Evolutionary conservation across 53 echinoderm and acorn worm species (phyloP), one percentile per base, ranked within the genome.

Genomic region (Crossaster papposus): DNA sequence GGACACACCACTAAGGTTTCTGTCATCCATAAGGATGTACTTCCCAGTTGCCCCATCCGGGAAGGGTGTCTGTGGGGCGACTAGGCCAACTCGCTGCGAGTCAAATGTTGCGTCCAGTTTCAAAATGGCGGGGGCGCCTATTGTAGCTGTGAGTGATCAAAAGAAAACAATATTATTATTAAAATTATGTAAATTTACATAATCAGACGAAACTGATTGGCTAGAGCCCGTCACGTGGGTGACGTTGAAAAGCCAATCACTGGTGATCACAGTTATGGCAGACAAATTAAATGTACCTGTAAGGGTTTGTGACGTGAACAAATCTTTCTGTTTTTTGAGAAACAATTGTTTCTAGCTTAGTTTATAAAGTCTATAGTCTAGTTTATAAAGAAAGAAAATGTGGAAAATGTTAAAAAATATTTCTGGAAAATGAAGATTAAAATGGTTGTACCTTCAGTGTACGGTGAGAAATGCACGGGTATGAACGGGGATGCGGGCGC

Each of bases 21-120:
- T 58, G 54, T 77, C 77, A 23, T 87, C 77, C 87, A 87, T 87
- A 12, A 58, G 75, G 7, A 87, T 35, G 31, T 20, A 24, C 58
- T 34, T 26, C 2, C 76, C 35, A 14, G 63, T 62, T 14, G 32
- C 32, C 6, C 11, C 58, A 29, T 85, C 52, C 11, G 13, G n/a
- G 55, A 80, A 32, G 15, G 80, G 80, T 31, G 80, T 80, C 17
- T 29, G 20, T 23, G 80, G 80, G 54, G 54, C 80, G 54, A 80
- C 13, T 18, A 80, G 54, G 31, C 54, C 58, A 6, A 80, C 55
- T 30, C 23, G 30, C 6, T 51, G 31, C 14, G 80, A 29, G 55
- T 55, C 32, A 23, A 30, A 32, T 18, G 54, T 80, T 0, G 55
- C 32, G 5, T 30, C 54, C 31, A 54, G 17, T 0, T 33, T 31